Base-by-base conservation (phyloP, 2,113 vertebrate species). In the Sprattus sprattus region DNA sequence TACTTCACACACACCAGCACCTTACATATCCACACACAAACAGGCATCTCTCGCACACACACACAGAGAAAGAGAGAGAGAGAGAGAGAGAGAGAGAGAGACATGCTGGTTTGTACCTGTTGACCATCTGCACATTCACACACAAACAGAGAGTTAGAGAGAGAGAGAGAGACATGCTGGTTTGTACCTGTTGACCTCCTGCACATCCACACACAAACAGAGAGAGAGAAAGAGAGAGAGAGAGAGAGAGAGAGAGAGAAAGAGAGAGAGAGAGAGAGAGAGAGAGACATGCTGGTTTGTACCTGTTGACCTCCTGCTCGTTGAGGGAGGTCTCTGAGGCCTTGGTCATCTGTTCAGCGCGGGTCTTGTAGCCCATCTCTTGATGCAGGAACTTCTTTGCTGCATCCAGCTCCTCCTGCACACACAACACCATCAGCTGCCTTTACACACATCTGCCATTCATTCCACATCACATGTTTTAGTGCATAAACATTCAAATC, bases 351-450 rank as follows among this genome's bases (percentile, higher is more conserved):
- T 99, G 98, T 82, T 99, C 98, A 0, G 96, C 96, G 8, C 97
- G 97, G 28, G 97, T 96, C 91, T 97, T 97, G 95, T 98, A 99
- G 91, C 98, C 98, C 98, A 99, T 99, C 94, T 99, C 98, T 0
- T 96, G 95, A 86, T 99, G 96, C 6, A 99, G 91, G 83, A 99
- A 99, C 78, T 92, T 96, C 89, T 85, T 96, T 0, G 97, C 98
- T 0, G 93, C 90, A 75, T 96, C 96, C 3, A 99, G 94, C 92
- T 99, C 95, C 18, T 95, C 95, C 98, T 99, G 54, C 47, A 84
- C 82, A 86, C 32, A 81, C 75, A 64, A 67, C 54, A 75, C 18
- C n/a, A 4, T 25, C 52, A 54, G 52, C 20, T 2, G 15, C 52
- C 18, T 20, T 18, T 16, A 54, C 18, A 54, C 47, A 13, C 47